These are phyloP conservation scores for Sarcophaga bullata DNA, from an alignment of 1,140 invertebrate species.

Conservation along the genomic window DNA sequence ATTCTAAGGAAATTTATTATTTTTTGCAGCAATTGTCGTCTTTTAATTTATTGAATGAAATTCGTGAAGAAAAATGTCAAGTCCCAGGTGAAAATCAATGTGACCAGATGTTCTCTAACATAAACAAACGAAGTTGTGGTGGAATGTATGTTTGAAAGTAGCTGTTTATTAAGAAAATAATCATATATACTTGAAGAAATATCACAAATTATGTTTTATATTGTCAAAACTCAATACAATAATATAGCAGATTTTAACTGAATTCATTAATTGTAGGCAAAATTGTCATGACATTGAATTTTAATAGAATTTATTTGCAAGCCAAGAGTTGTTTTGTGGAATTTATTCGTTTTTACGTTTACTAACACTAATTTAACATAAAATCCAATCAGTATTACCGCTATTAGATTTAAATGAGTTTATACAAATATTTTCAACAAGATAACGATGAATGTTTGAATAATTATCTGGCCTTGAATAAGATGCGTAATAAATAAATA, in stretches of 20 bases:
- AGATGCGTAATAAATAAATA: too few species aligned
- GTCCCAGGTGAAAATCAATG: conserved; percentile 65
- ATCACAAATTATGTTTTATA: neutral
- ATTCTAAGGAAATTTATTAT: conserved; percentile 4
- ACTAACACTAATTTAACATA: neutral
- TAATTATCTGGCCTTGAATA: too few species aligned
- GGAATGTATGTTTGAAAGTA: neutral
- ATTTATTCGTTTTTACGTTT: neutral
- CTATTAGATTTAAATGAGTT: too few species aligned
- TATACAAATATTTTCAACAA: too few species aligned
- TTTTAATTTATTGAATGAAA: conserved; percentile 46
- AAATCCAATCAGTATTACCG: too few species aligned
- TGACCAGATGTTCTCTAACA: conserved; percentile 52
- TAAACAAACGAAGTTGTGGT: neutral
- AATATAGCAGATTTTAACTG: neutral
- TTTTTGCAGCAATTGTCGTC: conserved; percentile 33
- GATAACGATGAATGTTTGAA: too few species aligned
- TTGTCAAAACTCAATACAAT: neutral
- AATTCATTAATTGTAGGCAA: too few species aligned
- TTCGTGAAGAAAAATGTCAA: conserved; percentile 53
- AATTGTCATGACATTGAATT: neutral
- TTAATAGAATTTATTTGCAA: neutral
- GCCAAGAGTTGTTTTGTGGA: neutral
- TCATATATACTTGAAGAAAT: too few species aligned
- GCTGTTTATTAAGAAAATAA: neutral